phyloP scores from a whole-genome alignment of 2,113 vertebrate species.

The Nettapus auritus region DNA sequence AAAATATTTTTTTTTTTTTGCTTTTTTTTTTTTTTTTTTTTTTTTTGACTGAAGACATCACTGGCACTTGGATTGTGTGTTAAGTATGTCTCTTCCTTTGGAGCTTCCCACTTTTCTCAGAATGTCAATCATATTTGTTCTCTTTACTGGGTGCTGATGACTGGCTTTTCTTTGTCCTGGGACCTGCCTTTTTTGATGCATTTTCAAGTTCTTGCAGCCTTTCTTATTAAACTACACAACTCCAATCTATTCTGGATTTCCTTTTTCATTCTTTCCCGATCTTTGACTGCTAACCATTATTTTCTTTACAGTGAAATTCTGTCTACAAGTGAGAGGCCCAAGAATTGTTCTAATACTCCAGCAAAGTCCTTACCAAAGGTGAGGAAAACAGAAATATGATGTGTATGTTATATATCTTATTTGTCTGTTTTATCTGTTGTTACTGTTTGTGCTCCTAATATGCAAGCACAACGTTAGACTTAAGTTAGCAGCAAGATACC shows the following conservation, averaged over 20 bases:
- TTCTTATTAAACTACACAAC: too few species aligned
- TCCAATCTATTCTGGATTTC: not conserved
- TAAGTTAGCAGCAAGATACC: rapidly evolving
- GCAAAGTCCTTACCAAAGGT: not conserved
- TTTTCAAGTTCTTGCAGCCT: not conserved
- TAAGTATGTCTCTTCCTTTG: rapidly evolving
- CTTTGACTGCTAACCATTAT: rapidly evolving
- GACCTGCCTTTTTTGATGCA: rapidly evolving
- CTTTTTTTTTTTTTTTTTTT: not conserved
- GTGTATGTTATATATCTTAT: rapidly evolving
- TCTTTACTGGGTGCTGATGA: rapidly evolving
- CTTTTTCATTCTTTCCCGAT: too few species aligned
- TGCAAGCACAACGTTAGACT: rapidly evolving
- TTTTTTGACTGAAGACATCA: too few species aligned
- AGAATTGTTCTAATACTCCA: not conserved
- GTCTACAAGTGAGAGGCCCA: not conserved
- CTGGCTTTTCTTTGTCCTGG: not conserved
- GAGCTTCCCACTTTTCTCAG: not conserved
- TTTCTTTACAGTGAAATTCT: not conserved
- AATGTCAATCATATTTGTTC: rapidly evolving
- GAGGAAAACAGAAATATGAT: rapidly evolving
- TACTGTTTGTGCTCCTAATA: too few species aligned
- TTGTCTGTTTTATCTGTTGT: too few species aligned
- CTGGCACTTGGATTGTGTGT: too few species aligned
- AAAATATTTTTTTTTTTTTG: too few species aligned